These are phyloP conservation scores for Bembecia ichneumoniformis DNA, from an alignment of 2,888 invertebrate species.

Conservation along the genomic window DNA sequence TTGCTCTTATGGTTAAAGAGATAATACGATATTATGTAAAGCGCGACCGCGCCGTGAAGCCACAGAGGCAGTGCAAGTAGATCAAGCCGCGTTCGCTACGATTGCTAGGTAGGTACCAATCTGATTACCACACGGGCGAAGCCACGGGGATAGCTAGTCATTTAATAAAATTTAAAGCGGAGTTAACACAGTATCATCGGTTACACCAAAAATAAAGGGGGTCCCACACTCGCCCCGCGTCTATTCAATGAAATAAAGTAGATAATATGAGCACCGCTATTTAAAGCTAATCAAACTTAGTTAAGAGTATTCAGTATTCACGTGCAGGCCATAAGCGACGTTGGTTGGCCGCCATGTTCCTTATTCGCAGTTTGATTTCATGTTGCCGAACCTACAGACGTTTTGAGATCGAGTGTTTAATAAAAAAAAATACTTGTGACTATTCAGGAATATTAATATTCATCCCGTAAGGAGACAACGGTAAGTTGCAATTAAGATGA, in stretches of 20 bases:
- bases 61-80: too few relatives aligned
- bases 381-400: conserved; percentile 45
- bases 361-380: conserved; percentile 39
- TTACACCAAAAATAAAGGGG: conserved; percentile 25
- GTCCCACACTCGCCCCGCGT: conserved; percentile 45
- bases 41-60: too few relatives aligned
- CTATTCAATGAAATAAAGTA: conserved; percentile 70
- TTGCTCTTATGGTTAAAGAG: too few relatives aligned
- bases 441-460: neutral
- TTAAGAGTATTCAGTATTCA: conserved; percentile 71
- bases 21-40: too few relatives aligned
- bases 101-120: too few relatives aligned
- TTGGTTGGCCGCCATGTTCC: conserved; percentile 33
- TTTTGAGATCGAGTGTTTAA: conserved; percentile 27
- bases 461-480: neutral
- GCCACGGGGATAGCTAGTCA: too few relatives aligned
- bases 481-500: too few relatives aligned
- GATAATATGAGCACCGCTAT: conserved; percentile 73
- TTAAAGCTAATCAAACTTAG: conserved; percentile 77
- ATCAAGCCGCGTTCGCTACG: too few relatives aligned
- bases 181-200: neutral
- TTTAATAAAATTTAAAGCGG: neutral
- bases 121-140: too few relatives aligned
- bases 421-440: neutral
- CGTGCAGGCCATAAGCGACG: conserved; percentile 52